Evolutionary conservation across 2,888 invertebrate genomes (phyloP).

Genomic region (Oscheius onirici): DNA sequence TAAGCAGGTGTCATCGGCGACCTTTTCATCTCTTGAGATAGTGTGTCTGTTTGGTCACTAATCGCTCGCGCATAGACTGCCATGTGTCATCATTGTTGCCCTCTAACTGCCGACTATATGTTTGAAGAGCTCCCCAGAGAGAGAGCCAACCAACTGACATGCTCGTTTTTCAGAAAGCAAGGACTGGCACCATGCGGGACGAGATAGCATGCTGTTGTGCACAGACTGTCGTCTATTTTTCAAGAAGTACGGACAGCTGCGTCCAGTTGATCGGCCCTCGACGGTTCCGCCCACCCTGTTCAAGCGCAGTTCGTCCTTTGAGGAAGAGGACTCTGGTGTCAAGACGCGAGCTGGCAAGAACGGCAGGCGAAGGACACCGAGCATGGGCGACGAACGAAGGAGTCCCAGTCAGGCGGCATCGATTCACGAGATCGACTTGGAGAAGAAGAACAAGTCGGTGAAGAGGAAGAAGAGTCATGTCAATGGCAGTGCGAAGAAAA

Average conservation of each 20-base stretch:
- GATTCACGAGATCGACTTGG: slow-evolving; percentile 37
- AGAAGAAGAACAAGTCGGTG: slow-evolving; percentile 34
- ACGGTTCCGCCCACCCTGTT: slow-evolving; percentile 73
- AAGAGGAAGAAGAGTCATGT: slow-evolving; percentile 33
- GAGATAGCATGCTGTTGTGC: slow-evolving; percentile 80
- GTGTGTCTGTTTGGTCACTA: not conserved
- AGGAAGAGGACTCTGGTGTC: slow-evolving; percentile 54
- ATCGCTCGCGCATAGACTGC: not conserved
- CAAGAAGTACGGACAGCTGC: slow-evolving; percentile 82
- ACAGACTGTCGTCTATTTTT: slow-evolving; percentile 82
- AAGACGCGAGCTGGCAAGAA: slow-evolving; percentile 56
- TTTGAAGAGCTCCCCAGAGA: not conserved
- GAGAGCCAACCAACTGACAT: not conserved
- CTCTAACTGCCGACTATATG: too few species aligned
- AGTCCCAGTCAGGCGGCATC: slow-evolving; percentile 29
- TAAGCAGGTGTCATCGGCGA: not conserved
- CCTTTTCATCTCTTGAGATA: not conserved
- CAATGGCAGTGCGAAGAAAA: slow-evolving; percentile 33
- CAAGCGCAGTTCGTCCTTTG: slow-evolving; percentile 43
- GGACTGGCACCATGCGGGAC: slow-evolving; percentile 82
- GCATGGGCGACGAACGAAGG: slow-evolving; percentile 35
- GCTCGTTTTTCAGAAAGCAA: slow-evolving; percentile 76
- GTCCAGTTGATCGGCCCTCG: slow-evolving; percentile 72
- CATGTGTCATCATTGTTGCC: too few species aligned
- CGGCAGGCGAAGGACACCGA: slow-evolving; percentile 35